phyloP scores from a whole-genome alignment of 2,113 vertebrate genomes.

The Tapirus terrestris region DNA sequence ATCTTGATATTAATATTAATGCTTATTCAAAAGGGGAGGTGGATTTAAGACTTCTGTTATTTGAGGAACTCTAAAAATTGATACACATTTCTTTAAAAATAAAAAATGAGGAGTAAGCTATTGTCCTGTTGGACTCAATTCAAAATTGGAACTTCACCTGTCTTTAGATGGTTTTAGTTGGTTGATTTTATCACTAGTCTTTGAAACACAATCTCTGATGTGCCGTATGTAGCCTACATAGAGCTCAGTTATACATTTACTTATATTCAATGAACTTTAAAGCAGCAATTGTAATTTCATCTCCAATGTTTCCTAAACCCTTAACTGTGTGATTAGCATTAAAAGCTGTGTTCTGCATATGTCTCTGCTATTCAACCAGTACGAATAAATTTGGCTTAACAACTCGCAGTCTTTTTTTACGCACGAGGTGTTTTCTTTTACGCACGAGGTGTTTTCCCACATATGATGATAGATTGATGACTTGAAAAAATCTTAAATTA shows the following conservation, averaged over 20 bases:
- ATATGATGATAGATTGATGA: background rate
- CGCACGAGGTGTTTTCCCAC: background rate
- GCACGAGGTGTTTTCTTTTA: background rate
- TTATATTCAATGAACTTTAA: background rate
- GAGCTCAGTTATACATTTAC: background rate
- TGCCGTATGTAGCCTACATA: background rate
- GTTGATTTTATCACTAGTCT: background rate
- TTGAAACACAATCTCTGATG: background rate
- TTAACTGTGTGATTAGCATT: background rate
- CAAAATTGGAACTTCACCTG: background rate
- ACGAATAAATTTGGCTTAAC: background rate
- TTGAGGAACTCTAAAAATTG: conserved; percentile 34
- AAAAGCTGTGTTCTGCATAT: background rate
- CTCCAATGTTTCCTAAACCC: background rate
- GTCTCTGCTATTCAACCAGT: background rate
- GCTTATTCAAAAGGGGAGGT: conserved; percentile 19
- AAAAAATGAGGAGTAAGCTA: background rate
- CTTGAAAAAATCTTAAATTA: background rate
- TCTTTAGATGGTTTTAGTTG: background rate
- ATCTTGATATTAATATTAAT: conserved; percentile 19
- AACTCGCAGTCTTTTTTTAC: background rate
- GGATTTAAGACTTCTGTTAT: background rate
- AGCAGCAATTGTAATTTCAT: background rate
- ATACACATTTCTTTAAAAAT: background rate
- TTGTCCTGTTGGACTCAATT: background rate